Percentiles rank a stretch among this genome's conserved stretches.
These are phyloP conservation scores for Megathymus violae DNA, from an alignment of 1,140 invertebrate species.

Conservation along the genomic window DNA sequence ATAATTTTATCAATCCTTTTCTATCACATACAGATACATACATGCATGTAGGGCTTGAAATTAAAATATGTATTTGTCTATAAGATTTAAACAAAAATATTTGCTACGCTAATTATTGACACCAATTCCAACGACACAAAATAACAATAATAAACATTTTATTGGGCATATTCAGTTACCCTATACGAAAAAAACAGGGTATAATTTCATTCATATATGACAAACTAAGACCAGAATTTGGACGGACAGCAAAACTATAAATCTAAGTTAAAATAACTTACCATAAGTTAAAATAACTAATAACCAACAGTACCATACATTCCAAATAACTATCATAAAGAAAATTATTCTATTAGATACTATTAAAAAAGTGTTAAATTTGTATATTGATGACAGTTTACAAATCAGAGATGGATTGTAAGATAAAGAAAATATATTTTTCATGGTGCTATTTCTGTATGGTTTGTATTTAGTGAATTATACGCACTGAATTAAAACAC, in stretches of 20 bases:
- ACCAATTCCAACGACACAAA: slow-evolving; percentile 38
- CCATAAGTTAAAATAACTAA: no score
- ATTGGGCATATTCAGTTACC: slow-evolving; percentile 32
- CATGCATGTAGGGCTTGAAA: neutral
- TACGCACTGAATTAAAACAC: no score
- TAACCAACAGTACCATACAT: no score
- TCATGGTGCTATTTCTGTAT: no score
- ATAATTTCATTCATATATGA: slow-evolving; percentile 34
- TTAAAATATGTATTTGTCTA: slow-evolving; percentile 31
- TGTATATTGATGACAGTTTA: no score
- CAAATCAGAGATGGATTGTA: no score
- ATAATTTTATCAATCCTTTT: slow-evolving; percentile 17
- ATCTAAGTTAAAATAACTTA: slow-evolving; percentile 36
- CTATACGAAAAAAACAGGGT: slow-evolving; percentile 10
- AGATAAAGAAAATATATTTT: no score
- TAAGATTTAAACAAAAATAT: slow-evolving; percentile 22
- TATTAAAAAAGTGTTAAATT: no score
- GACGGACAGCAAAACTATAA: slow-evolving; percentile 50
- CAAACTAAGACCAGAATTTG: slow-evolving; percentile 55
- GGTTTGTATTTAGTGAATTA: no score
- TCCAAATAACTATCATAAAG: no score
- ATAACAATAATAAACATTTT: slow-evolving; percentile 42
- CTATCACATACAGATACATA: slow-evolving; percentile 16
- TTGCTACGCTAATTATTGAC: slow-evolving; percentile 47
- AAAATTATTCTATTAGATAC: neutral